phyloP scores from a whole-genome alignment of 2,113 vertebrate species.

The Dasyprocta punctata region DNA sequence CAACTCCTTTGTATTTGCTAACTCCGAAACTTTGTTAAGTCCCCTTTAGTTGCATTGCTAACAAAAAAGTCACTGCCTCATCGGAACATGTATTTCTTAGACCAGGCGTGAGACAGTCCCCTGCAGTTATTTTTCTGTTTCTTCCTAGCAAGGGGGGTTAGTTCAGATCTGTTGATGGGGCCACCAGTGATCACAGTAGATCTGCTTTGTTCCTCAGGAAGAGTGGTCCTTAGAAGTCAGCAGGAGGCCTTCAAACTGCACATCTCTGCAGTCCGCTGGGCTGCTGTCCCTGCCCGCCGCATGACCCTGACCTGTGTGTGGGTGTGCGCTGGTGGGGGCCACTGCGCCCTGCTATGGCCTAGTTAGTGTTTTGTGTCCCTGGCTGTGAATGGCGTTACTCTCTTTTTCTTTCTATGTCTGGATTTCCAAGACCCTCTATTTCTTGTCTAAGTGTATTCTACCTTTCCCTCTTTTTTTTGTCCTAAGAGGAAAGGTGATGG shows the following conservation, averaged over 20 bases:
- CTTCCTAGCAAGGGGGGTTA: conserved; percentile 68
- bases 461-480: conserved; percentile 47
- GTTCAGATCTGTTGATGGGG: conserved; percentile 77
- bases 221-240: conserved; percentile 72
- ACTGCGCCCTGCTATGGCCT: not conserved
- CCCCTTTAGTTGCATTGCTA: conserved; percentile 44
- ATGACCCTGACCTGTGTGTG: not conserved
- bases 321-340: too few species aligned
- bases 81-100: conserved; percentile 79
- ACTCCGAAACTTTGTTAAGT: conserved; percentile 45
- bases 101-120: conserved; percentile 73
- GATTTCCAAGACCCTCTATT: conserved; percentile 54
- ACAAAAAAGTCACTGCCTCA: conserved; percentile 79
- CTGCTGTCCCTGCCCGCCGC: conserved; percentile 31
- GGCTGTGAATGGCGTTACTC: not conserved
- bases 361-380: not conserved
- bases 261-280: conserved; percentile 30
- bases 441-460: conserved; percentile 6
- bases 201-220: conserved; percentile 82
- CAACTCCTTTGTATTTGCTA: conserved; percentile 51
- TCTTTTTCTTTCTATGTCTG: not conserved
- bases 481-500: conserved; percentile 44
- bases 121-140: conserved; percentile 66
- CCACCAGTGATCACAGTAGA: conserved; percentile 76
- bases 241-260: conserved; percentile 78